These are phyloP conservation scores for Cyanocitta stelleri DNA, from an alignment of 2,113 vertebrate species.

Conservation along the genomic window DNA sequence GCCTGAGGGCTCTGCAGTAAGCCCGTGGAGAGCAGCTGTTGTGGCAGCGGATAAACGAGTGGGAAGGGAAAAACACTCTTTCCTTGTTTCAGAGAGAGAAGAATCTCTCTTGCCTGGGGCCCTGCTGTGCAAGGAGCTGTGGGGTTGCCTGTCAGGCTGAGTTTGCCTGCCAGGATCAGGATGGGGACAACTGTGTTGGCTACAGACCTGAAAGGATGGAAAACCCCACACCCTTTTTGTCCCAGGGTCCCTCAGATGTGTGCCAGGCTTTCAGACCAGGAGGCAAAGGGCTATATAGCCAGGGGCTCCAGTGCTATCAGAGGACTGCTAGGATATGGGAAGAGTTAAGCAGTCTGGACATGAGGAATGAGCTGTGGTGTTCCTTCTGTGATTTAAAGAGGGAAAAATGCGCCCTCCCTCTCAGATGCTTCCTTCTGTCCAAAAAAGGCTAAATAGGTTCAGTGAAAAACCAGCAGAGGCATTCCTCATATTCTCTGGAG, in stretches of 20 bases:
- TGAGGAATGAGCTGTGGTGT: constrained; percentile 25
- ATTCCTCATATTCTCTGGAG: constrained; percentile 41
- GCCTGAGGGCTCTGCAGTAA: not conserved
- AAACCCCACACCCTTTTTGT: accelerated
- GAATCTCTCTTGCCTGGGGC: not conserved
- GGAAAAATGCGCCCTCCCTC: constrained; percentile 55
- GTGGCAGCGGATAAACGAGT: not conserved
- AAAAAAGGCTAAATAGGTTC: constrained; percentile 56
- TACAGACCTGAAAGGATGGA: not conserved
- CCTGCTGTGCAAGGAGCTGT: not conserved
- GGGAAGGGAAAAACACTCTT: not conserved
- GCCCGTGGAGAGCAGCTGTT: not conserved
- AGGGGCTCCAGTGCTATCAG: not conserved
- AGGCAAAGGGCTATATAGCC: not conserved
- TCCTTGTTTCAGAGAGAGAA: not conserved
- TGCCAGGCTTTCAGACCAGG: not conserved
- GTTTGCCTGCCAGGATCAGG: not conserved
- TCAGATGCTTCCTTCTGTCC: constrained; percentile 40
- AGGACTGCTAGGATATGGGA: not conserved
- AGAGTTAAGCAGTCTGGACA: constrained; percentile 20
- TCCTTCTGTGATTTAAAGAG: constrained; percentile 49
- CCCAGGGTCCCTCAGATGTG: not conserved
- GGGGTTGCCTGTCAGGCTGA: not conserved
- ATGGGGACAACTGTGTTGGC: not conserved
- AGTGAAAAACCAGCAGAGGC: not conserved